Base-by-base conservation (phyloP, 2,797 vertebrate species). In the Cheirogaleus major region DNA sequence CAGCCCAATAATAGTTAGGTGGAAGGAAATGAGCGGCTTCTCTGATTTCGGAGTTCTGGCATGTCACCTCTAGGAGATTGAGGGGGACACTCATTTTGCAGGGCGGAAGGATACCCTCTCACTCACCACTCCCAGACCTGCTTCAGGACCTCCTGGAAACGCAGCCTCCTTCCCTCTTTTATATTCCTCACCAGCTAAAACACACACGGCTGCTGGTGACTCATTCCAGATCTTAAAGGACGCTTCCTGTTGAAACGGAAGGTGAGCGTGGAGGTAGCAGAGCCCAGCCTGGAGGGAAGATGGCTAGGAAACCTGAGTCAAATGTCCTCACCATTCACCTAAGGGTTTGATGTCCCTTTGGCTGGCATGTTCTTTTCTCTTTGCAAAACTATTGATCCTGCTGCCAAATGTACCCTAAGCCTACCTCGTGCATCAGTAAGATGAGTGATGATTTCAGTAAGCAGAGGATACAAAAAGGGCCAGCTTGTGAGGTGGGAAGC, bases 341-440 rank as follows among this genome's bases (percentile, higher is more conserved):
- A 43, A 93, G 73, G 86, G 67, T 43, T 43, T 84, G 45, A 63
- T 45, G 65, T 75, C 69, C 72, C 55, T 92, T 76, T 82, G 52
- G 41, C 76, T 82, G 30, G 17, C 0, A 1, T 23, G 65, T 45
- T 70, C 22, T 61, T 83, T 92, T 80, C 57, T 89, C 87, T 91
- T 91, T 86, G 79, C 48, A 45, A 70, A 90, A 85, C 73, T 50
- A 81, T 90, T 48, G 89, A 79, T 95, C 59, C 38, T 63, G 45
- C 38, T 88, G 91, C 76, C 95, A 88, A 41, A 48, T 38, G 8
- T 30, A 32, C 61, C 78, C 48, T 41, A 4, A 45, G 87, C 48
- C 55, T 63, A 57, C 67, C 70, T 63, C 43, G 45, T 2, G 22
- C n/a, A 55, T n/a, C 48, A 61, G 63, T 7, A 41, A 72, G 70